Base-by-base conservation (phyloP, 2,797 vertebrate genomes). In the Salmo trutta region DNA sequence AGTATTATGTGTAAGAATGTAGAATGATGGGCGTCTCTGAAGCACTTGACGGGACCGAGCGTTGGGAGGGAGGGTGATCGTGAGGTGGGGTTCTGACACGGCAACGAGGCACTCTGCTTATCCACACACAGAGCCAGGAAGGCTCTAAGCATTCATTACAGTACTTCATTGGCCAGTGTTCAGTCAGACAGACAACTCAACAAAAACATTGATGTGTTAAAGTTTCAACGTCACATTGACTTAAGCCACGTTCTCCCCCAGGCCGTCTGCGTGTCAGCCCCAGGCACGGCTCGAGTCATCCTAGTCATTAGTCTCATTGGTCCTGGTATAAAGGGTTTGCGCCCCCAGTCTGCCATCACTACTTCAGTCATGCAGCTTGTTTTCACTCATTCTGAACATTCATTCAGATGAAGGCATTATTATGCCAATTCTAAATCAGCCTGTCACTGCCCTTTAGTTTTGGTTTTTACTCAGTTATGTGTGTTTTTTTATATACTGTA, bases 1-100 rank as follows among this genome's bases (percentile, higher is more conserved):
- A 92, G 87, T 94, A 88, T 93, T 93, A 91, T 90, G 81, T 91
- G 85, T 88, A 93, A 92, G 90, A 93, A 93, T 94, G 92, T 95
- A 93, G 88, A 62, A n/a, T 21, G 59, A 93, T 84, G 83, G 91
- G 91, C 93, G 92, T 94, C 87, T 93, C 88, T 88, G 83, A 95
- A 95, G 95, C 94, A 95, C 95, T 95, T 95, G 91, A 86, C 82
- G 84, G 85, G 89, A 86, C 84, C 86, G 24, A 84, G 92, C 80
- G 83, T 86, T 75, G 15, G 80, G 82, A 83, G 85, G 84, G 79
- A 82, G 84, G 84, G 84, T 84, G 75, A 80, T 77, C 83, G 74
- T 86, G 82, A 70, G 56, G 87, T 89, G 53, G 27, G 56, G 36
- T 21, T 80, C 84, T 73, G 82, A 73, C 75, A 31, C 36, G 5